Evolutionary conservation across 2,888 invertebrate species (phyloP).

Genomic region (Melitaea athalia): DNA sequence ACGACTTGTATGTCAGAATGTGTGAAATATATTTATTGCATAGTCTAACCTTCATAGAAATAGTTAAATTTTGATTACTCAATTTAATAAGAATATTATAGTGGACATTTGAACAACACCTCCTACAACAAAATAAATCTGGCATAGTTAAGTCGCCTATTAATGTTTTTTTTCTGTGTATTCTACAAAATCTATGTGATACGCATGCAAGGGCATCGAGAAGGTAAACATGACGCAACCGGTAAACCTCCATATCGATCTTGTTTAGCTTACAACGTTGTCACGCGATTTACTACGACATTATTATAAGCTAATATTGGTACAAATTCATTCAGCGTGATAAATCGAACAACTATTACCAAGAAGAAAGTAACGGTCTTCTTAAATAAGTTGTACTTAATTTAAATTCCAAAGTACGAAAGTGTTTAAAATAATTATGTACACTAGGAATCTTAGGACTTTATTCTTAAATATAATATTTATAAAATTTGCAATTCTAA

Average conservation of each 20-base stretch:
- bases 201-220: conserved; percentile 58
- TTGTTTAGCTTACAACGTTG: conserved; percentile 59
- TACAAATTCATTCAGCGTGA: background rate
- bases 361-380: background rate
- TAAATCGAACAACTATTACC: background rate
- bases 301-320: conserved; percentile 3
- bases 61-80: background rate
- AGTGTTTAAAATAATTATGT: too few species aligned
- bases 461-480: background rate
- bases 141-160: background rate
- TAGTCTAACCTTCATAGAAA: background rate
- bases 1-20: background rate
- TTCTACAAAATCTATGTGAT: conserved; percentile 24
- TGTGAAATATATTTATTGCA: conserved; percentile 10
- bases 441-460: too few species aligned
- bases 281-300: conserved; percentile 60
- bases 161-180: conserved; percentile 2
- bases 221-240: conserved; percentile 69
- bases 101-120: too few species aligned
- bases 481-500: background rate
- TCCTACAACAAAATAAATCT: too few species aligned
- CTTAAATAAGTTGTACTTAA: background rate
- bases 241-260: conserved; percentile 71
- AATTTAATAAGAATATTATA: too few species aligned
- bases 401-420: background rate